Conservation (phyloP, 2,797 vertebrate genomes). For the Saxicola maurus region DNA sequence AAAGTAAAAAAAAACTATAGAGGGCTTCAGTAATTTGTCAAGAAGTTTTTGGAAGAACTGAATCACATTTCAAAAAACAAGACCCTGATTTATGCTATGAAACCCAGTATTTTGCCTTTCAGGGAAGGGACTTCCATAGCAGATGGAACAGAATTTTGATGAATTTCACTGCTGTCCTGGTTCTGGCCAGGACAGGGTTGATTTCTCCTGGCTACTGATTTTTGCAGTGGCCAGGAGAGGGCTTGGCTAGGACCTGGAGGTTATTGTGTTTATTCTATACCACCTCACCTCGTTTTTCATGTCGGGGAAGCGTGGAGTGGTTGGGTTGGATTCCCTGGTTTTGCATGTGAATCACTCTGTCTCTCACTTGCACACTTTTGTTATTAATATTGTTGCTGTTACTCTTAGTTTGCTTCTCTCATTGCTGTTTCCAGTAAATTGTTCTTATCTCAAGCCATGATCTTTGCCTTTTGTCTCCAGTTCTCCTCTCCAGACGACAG, state of each 20-base stretch:
- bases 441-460: neutral
- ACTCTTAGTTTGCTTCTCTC: neutral
- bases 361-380: neutral
- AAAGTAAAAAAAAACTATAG: neutral
- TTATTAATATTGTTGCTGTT: neutral
- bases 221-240: neutral
- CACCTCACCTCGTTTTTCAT: neutral
- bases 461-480: neutral
- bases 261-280: accelerated
- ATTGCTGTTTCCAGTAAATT: neutral
- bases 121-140: neutral
- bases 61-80: neutral
- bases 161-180: neutral
- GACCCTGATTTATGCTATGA: neutral
- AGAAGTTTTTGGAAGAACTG: neutral
- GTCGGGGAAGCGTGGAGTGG: accelerated
- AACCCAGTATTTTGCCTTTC: neutral
- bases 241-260: neutral
- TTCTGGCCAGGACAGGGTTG: neutral
- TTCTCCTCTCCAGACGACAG: neutral
- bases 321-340: accelerated
- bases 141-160: neutral
- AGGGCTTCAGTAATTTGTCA: neutral
- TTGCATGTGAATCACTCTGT: neutral
- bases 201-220: neutral